A percentile compares a stretch with the other conserved stretches of the same genome.
These are phyloP conservation scores for Oreohelix idahoensis DNA, from an alignment of 1,140 invertebrate species.

Conservation along the genomic window DNA sequence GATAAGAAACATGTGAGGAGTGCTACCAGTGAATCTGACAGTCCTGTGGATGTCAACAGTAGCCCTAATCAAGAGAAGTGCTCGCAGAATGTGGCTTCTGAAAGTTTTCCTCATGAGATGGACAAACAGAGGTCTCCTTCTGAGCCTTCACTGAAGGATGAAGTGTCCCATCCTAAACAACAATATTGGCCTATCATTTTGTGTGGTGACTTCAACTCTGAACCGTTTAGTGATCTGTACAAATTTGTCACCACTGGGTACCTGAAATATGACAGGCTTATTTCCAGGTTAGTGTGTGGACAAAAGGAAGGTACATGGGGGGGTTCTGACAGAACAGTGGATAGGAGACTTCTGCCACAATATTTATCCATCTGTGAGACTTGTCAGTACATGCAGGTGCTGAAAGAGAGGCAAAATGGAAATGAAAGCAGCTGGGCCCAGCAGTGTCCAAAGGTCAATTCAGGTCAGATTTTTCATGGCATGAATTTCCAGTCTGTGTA, in stretches of 20 bases:
- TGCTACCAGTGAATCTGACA: not conserved
- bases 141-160: not conserved
- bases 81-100: not conserved
- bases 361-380: conserved; percentile 78
- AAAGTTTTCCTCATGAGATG: not conserved
- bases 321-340: conserved; percentile 42
- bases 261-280: conserved; percentile 76
- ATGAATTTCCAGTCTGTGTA: conserved; percentile 71
- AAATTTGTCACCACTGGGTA: conserved; percentile 81
- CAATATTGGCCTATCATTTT: conserved; percentile 84
- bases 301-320: conserved; percentile 52
- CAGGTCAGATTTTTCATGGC: conserved; percentile 56
- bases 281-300: conserved; percentile 66
- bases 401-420: not conserved
- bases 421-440: not conserved
- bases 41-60: not conserved
- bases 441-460: not conserved
- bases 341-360: conserved; percentile 74
- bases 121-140: not conserved
- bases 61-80: not conserved
- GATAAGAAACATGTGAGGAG: not conserved
- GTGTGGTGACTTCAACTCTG: conserved; percentile 91
- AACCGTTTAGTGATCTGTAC: conserved; percentile 82
- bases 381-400: conserved; percentile 77
- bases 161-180: not conserved